Evolutionary conservation across 1,140 invertebrate species (phyloP), one percentile per base, ranked within the genome.

Genomic region (Cydia amplana): DNA sequence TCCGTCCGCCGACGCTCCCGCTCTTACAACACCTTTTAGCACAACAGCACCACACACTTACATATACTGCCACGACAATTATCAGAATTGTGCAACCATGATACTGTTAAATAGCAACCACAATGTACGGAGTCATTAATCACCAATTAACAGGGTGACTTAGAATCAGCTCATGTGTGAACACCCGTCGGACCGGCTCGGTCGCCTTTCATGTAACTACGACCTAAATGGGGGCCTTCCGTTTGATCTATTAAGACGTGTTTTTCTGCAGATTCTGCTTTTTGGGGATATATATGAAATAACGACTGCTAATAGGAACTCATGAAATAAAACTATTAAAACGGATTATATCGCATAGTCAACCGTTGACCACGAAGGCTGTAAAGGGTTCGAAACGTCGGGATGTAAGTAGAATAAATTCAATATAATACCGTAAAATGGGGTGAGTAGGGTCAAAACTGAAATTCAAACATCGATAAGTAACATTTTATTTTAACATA

Each of bases 171-270:
- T 60, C 55, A 23, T 60, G 55, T 60, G 55, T 60, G 55, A 60
- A 60, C 55, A 60, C n/a, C 55, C 51, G 51, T 6, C 51, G 55
- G 10, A 60, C 55, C 55, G 55, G 55, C 55, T 60, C 49, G 51
- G 51, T 46, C 43, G 49, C 55, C 55, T 60, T 60, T 60, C 55
- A 60, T 60, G 55, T 60, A 51, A 51, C 43, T 43, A 43, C n/a
- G n/a, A 51, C 55, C 18, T 23, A 9, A 60, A 60, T 60, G 10
- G 55, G 55, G 20, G 9, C 23, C 55, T 60, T 60, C 55, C 55
- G 55, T 60, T 60, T 60, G 55, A 60, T 60, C 20, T 60, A 60
- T 55, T 7, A 60, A 60, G 55, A 20, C 20, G 18, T 12, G 55
- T 60, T 60, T 51, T 23, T 51, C 49, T 60, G 55, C 20, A 10